Base-by-base conservation (phyloP, 2,113 vertebrate genomes). In the Nettapus auritus region DNA sequence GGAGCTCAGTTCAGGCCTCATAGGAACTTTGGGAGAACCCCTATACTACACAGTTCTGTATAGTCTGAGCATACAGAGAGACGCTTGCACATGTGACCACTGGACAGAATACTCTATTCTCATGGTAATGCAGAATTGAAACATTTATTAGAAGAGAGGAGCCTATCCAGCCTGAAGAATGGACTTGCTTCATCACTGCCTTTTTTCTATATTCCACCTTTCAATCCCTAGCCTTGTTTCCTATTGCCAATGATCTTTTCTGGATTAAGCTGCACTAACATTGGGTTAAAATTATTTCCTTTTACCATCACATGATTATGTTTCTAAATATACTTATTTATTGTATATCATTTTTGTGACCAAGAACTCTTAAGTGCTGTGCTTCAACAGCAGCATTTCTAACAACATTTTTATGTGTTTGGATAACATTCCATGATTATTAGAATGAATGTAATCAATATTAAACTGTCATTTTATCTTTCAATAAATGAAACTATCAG, bases 81-180 rank as follows among this genome's bases (percentile, higher is more conserved):
- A 21, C 20, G 11, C 42, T 22, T 60, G 62, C 66, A 86, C 46
- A 69, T 0, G 0, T 1, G 3, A 36, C 48, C 59, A 18, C 16
- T 22, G 33, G 20, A 25, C 31, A 40, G 42, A 86, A 56, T 19
- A 28, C 31, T 62, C 12, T 8, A 26, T 1, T 63, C 34, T 80
- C 63, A 74, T 23, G 11, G 31, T 26, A 67, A 93, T 21, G 11
- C 34, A 70, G 13, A 94, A 60, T 8, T 6, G 11, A 60, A 26
- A 19, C 60, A 63, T 31, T 62, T n/a, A 55, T 73, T 36, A 66
- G 50, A 55, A 34, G 67, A 86, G 6, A 29, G 8, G 28, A 69
- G 34, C 28, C 17, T 44, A 16, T 34, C 36, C 31, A 56, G 42
- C 34, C 44, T 66, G 31, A 91, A 70, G 9, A 93, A 82, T 19